Evolutionary conservation across 2,888 invertebrate species (phyloP), one percentile per base, ranked within the genome.

Genomic region (Thecocarcelia acutangulata): DNA sequence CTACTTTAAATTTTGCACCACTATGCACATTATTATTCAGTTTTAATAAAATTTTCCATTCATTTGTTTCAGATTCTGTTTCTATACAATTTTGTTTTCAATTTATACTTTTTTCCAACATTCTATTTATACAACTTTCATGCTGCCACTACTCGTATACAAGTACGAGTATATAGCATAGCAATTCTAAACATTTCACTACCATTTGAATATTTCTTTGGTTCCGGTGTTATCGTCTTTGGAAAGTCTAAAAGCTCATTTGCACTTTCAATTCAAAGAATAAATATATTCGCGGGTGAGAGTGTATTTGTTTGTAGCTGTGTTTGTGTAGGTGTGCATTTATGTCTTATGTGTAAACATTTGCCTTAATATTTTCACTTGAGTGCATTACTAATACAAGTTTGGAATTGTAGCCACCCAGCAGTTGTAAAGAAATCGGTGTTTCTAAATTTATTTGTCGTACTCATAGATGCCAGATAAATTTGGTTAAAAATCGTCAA

Each of bases 211-310:
- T 40, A 48, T 33, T 61, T 52, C 12, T 42, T 19, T n/a, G 42
- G 28, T 8, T 48, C 12, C 70, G 50, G 83, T 76, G 84, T 84
- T 83, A 80, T 84, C 52, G 70, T 69, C 80, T 80, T 64, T 58
- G 44, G 5, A 61, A 56, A 28, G 42, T 42, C 58, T 75, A 28
- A 44, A 33, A 33, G 52, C 73, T 63, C 44, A 63, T 63, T 63
- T 63, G 44, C 44, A 54, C 73, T 54, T 73, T 54, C 63, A 54
- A 54, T 63, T 75, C 48, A 17, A 75, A 40, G 56, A 33, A 33
- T 8, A 33, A 33, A 33, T 40, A 48, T 56, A 37, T 46, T 28
- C 52, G 48, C 40, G 21, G 11, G 21, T 15, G 28, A 44, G 15
- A 9, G 44, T 54, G 63, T 21, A 9, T 21, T 13, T 9, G 12